Percentiles rank a stretch among this genome's conserved stretches.
These are phyloP conservation scores for Melospiza melodia DNA, from an alignment of 2,113 vertebrate species.

Conservation along the genomic window DNA sequence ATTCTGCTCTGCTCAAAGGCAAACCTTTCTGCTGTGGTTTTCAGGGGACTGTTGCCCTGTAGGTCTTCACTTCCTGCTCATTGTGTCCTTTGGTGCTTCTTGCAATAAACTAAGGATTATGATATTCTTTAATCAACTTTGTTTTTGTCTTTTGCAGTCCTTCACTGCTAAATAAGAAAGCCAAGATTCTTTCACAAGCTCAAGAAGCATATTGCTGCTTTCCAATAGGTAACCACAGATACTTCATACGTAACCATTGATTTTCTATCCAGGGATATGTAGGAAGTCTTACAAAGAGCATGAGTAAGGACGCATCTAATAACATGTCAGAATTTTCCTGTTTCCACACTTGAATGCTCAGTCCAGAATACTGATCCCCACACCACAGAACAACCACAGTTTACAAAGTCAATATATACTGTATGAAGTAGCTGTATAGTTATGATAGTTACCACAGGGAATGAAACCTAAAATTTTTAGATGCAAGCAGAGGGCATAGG, in stretches of 20 bases:
- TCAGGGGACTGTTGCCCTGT: background rate
- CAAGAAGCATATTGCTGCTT: conserved; percentile 1
- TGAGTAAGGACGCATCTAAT: conserved; percentile 48
- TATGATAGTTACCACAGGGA: conserved; percentile 61
- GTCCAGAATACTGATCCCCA: conserved; percentile 53
- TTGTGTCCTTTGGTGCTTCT: background rate
- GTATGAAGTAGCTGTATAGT: conserved; percentile 65
- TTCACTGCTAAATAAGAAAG: conserved; percentile 25
- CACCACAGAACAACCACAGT: conserved; percentile 25
- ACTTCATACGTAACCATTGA: conserved; percentile 63
- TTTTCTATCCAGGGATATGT: conserved; percentile 59
- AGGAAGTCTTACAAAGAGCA: conserved; percentile 64
- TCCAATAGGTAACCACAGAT: conserved; percentile 26
- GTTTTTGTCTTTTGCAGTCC: background rate
- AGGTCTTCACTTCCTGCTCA: background rate
- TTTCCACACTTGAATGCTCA: conserved; percentile 39
- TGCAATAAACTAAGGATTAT: background rate
- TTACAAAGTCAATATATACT: conserved; percentile 67
- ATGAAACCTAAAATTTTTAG: conserved; percentile 57
- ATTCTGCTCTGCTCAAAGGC: conserved; percentile 2
- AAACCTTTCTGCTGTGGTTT: background rate
- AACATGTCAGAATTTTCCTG: conserved; percentile 49
- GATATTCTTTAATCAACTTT: background rate
- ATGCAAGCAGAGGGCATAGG: conserved; percentile 58
- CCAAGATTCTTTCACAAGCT: background rate